These are phyloP conservation scores for Euleptes europaea DNA, from an alignment of 2,113 vertebrate genomes.

Conservation along the genomic window DNA sequence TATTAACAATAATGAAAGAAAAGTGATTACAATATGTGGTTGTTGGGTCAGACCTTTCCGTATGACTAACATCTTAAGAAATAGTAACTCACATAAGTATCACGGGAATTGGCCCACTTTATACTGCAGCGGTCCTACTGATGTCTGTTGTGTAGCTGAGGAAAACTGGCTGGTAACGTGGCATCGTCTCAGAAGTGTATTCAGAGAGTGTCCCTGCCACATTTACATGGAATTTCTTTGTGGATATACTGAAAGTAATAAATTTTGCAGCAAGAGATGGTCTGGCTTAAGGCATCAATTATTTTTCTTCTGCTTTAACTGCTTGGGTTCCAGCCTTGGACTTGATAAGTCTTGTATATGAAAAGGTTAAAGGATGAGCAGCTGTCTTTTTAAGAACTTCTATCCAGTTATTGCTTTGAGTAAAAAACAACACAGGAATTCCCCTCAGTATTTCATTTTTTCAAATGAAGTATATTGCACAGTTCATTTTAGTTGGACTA, in stretches of 20 bases:
- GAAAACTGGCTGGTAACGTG: not conserved
- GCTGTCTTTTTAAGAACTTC: not conserved
- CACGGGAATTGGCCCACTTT: not conserved
- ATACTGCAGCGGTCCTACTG: not conserved
- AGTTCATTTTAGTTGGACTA: not conserved
- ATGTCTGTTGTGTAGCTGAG: not conserved
- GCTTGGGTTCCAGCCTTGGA: not conserved
- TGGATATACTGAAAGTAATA: not conserved
- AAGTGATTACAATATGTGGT: not conserved
- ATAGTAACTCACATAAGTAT: not conserved
- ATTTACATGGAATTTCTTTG: not conserved
- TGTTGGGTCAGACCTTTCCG: not conserved
- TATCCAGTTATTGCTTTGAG: not conserved
- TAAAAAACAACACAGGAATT: not conserved
- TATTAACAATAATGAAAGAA: not conserved
- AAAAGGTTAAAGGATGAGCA: not conserved
- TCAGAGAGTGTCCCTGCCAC: not conserved
- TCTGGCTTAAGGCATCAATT: not conserved
- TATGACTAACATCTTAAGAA: not conserved
- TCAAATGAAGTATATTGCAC: not conserved
- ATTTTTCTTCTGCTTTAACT: not conserved
- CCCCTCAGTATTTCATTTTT: not conserved
- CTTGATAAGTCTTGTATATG: not conserved
- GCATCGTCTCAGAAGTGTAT: not conserved
- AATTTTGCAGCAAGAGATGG: not conserved